A percentile compares a stretch with the other conserved stretches of the same genome.
Evolutionary conservation across 1,140 invertebrate genomes (phyloP).

Genomic region (Drosophila eugracilis): DNA sequence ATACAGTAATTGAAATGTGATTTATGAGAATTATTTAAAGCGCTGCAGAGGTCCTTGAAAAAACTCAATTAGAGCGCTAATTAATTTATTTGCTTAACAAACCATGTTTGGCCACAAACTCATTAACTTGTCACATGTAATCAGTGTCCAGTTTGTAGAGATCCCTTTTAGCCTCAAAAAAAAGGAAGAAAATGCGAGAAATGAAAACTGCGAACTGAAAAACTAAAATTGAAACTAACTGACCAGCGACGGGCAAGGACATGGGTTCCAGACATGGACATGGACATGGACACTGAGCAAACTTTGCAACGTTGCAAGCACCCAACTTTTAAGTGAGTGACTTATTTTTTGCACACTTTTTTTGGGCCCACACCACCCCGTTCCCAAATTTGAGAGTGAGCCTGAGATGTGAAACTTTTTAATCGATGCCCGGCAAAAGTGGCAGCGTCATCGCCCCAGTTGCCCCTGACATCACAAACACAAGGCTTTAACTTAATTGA

Average conservation of each 20-base stretch:
- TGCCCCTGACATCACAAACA: constrained; percentile 66
- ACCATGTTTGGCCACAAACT: constrained; percentile 81
- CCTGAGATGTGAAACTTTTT: constrained; percentile 39
- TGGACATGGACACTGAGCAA: constrained; percentile 54
- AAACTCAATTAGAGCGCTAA: constrained; percentile 79
- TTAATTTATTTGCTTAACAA: constrained; percentile 82
- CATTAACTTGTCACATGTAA: constrained; percentile 83
- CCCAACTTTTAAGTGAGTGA: constrained; percentile 82
- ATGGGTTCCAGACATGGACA: constrained; percentile 34
- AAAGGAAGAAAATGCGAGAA: background rate
- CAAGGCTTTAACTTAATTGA: constrained; percentile 60
- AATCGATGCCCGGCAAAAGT: constrained; percentile 72
- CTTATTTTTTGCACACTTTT: constrained; percentile 66
- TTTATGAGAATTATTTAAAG: constrained; percentile 64
- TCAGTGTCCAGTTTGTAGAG: constrained; percentile 62
- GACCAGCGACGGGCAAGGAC: constrained; percentile 58
- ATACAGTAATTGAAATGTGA: constrained; percentile 54
- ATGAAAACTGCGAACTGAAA: constrained; percentile 56
- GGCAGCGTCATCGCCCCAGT: constrained; percentile 41
- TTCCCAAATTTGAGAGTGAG: constrained; percentile 20
- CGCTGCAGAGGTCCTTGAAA: constrained; percentile 16
- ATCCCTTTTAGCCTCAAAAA: constrained; percentile 11
- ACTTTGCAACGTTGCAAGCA: constrained; percentile 76
- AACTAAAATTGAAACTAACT: constrained; percentile 84
- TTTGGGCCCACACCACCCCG: background rate